Base-by-base conservation (phyloP, 2,797 vertebrate species). In the Ispidina lecontei region DNA sequence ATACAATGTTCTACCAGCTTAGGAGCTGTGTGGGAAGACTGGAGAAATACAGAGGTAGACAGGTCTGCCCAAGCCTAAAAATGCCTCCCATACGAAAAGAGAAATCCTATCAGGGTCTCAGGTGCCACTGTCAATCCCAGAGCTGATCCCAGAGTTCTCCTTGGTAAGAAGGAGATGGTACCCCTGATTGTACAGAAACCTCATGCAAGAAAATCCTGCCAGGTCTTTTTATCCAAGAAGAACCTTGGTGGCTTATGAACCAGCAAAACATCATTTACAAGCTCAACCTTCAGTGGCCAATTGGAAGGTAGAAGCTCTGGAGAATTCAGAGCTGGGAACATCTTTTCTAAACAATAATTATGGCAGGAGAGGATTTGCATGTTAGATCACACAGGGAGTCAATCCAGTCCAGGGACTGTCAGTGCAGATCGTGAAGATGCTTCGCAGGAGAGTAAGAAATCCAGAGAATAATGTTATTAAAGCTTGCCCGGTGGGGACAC, bases 401-500 rank as follows among this genome's bases (percentile, higher is more conserved):
- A 41, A 46, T 54, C 71, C 19, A 73, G 68, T 25, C 44, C 54
- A 35, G 5, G 2, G 4, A 47, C 63, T 72, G 33, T 3, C 7
- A 8, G 80, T 35, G 64, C 69, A 67, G 77, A 63, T 59, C 17
- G 4, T n/a, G 37, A 2, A 2, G 29, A 55, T 3, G 75, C 77
- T 88, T 75, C 1, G 2, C 67, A 88, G 83, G 47, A 92, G 84
- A 82, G 54, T 23, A 46, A 69, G 68, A 72, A 96, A 94, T 26
- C 22, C 22, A 54, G 71, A 71, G 85, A 91, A 92, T 55, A 55
- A 91, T 29, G 70, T 86, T 86, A 94, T 76, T 92, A 84, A 86
- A 92, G 80, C 88, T 51, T 62, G 91, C 91, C 93, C 83, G 68
- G 87, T 84, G 89, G 92, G 95, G 89, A 95, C 92, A 91, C 84